A percentile compares a stretch with the other conserved stretches of the same genome.
These are phyloP conservation scores for Lepus americanus DNA, from an alignment of 2,113 vertebrate genomes.

Conservation along the genomic window DNA sequence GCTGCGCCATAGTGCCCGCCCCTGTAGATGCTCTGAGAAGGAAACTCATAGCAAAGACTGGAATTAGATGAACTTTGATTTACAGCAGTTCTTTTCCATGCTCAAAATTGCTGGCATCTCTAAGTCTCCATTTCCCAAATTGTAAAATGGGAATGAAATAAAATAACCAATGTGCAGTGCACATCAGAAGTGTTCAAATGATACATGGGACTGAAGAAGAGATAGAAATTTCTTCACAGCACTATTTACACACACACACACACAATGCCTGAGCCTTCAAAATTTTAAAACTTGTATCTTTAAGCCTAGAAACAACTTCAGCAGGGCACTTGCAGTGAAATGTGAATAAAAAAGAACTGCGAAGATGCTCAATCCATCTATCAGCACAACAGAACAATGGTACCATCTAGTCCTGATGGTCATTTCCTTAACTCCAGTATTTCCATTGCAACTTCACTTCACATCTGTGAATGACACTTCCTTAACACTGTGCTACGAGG, in stretches of 20 bases:
- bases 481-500: not conserved
- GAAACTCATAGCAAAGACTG: not conserved
- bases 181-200: not conserved
- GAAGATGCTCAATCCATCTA: slow-evolving; percentile 29
- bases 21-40: not conserved
- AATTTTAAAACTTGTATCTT: slow-evolving; percentile 59
- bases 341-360: slow-evolving; percentile 55
- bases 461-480: not conserved
- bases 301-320: slow-evolving; percentile 54
- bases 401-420: not conserved
- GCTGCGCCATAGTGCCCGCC: no score
- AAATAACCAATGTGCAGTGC: not conserved
- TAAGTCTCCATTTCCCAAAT: not conserved
- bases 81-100: not conserved
- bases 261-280: not conserved
- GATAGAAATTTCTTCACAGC: not conserved
- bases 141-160: slow-evolving; percentile 12
- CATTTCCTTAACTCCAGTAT: not conserved
- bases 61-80: not conserved
- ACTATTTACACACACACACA: not conserved
- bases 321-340: not conserved
- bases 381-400: not conserved
- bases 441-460: slow-evolving; percentile 7
- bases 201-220: slow-evolving; percentile 16
- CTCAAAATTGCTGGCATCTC: not conserved